Conservation (phyloP, 2,888 invertebrate species). For the Diabrotica balteata region DNA sequence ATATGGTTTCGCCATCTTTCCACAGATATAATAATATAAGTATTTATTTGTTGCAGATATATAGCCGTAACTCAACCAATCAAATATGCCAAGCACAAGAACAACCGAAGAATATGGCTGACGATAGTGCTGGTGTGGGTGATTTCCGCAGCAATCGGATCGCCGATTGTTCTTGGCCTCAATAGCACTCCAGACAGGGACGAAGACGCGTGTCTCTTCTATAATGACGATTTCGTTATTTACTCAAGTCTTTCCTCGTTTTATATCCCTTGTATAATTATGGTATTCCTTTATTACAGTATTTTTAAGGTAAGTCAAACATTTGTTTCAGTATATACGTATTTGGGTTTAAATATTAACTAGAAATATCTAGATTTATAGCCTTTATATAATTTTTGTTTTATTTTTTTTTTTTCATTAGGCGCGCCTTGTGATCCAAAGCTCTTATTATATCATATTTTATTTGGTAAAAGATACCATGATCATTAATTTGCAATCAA, state of each 20-base stretch:
- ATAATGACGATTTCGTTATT: constrained; percentile 97
- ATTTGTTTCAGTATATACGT: no score
- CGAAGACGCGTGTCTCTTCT: constrained; percentile 90
- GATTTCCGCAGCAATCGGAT: constrained; percentile 93
- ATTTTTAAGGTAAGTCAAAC: constrained; percentile 86
- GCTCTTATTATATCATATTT: no score
- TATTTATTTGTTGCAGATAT: constrained; percentile 74
- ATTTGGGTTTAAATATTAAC: no score
- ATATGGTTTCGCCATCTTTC: no score
- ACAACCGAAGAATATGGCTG: constrained; percentile 90
- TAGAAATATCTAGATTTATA: no score
- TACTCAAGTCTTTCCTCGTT: constrained; percentile 98
- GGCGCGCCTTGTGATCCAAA: no score
- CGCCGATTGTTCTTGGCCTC: constrained; percentile 94
- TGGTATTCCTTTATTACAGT: constrained; percentile 97
- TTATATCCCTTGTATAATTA: constrained; percentile 97
- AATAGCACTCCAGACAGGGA: constrained; percentile 90
- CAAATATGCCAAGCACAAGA: constrained; percentile 98
- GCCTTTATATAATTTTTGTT: no score
- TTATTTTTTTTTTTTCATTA: no score
- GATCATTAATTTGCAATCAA: no score
- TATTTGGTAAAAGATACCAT: no score
- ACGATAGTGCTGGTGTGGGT: constrained; percentile 97
- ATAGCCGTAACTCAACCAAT: constrained; percentile 99
- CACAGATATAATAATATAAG: no score